Conservation (phyloP, 2,797 vertebrate species). For the Enteromius fasciolatus region DNA sequence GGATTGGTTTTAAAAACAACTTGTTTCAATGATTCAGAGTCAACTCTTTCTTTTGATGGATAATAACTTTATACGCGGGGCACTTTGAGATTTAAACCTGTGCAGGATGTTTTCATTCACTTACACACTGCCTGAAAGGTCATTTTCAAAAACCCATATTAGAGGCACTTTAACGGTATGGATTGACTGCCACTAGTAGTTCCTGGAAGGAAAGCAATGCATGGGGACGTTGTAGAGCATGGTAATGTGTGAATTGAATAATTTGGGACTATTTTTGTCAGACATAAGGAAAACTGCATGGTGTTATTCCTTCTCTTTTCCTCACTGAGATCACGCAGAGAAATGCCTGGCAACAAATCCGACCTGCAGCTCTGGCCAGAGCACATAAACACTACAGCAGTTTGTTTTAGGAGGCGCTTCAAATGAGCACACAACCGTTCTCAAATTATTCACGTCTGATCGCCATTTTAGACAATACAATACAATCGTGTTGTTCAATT, state of each 20-base stretch:
- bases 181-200: not conserved
- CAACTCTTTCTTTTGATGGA: too few species aligned
- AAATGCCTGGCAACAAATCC: conserved; percentile 34
- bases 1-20: too few species aligned
- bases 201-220: conserved; percentile 2
- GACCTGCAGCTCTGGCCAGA: conserved; percentile 4
- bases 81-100: too few species aligned
- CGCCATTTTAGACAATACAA: not conserved
- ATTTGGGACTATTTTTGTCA: conserved; percentile 43
- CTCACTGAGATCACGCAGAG: conserved; percentile 29
- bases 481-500: not conserved
- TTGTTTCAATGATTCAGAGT: too few species aligned
- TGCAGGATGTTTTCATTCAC: too few species aligned
- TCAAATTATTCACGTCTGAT: not conserved
- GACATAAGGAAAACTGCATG: conserved; percentile 45
- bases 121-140: too few species aligned
- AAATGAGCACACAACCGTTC: not conserved
- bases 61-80: too few species aligned
- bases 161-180: not conserved
- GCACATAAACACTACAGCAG: conserved; percentile 11
- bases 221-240: not conserved
- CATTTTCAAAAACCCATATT: too few species aligned
- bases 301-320: conserved; percentile 37
- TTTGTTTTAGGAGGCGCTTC: conserved; percentile 16
- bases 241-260: conserved; percentile 25